Evolutionary conservation across 2,888 invertebrate genomes (phyloP).

Genomic region (Adelognathus sp.): DNA sequence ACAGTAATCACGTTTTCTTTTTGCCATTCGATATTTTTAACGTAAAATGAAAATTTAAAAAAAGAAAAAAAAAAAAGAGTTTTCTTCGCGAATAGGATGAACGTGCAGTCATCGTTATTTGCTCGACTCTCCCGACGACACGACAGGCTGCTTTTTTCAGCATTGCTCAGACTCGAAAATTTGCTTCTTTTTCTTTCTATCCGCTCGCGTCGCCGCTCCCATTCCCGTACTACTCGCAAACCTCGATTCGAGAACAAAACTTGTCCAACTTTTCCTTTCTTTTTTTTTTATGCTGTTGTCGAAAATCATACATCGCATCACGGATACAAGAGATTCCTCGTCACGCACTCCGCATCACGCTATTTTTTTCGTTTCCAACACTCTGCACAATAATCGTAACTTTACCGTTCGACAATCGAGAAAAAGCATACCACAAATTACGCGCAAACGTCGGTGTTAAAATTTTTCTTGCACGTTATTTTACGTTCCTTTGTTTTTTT

Average conservation of each 20-base stretch:
- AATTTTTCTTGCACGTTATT: neutral
- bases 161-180: neutral
- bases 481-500: neutral
- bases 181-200: neutral
- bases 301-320: constrained; percentile 35
- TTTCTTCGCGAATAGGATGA: constrained; percentile 1
- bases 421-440: constrained; percentile 36
- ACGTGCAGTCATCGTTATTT: constrained; percentile 3
- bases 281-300: neutral
- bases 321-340: constrained; percentile 38
- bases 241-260: constrained; percentile 29
- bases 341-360: constrained; percentile 53
- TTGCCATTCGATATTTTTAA: neutral
- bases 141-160: neutral
- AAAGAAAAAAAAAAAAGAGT: neutral
- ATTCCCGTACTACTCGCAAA: neutral
- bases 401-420: constrained; percentile 16
- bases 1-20: constrained; percentile 8
- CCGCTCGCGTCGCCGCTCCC: constrained; percentile 16
- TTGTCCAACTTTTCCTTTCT: neutral
- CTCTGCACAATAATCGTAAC: constrained; percentile 42
- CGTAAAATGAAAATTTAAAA: neutral
- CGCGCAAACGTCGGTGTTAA: constrained; percentile 20
- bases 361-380: constrained; percentile 33
- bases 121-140: neutral